Evolutionary conservation across 2,113 vertebrate species (phyloP).

Genomic region (Lathamus discolor): DNA sequence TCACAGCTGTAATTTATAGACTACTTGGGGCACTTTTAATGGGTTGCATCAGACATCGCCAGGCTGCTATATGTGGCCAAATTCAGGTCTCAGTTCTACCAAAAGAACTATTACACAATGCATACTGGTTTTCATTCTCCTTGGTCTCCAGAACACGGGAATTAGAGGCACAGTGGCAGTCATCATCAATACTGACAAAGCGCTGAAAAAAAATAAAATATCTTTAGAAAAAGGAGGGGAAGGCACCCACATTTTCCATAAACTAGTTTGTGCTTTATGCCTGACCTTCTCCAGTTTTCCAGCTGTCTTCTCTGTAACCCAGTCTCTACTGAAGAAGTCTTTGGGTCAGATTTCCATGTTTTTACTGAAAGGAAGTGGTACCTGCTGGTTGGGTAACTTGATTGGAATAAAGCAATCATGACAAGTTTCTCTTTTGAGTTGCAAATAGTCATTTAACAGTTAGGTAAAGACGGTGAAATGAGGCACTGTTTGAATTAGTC

Average conservation of each 20-base stretch:
- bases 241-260: not conserved
- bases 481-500: not conserved
- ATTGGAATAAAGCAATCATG: not conserved
- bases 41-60: constrained; percentile 20
- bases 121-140: not conserved
- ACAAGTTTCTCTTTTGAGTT: not conserved
- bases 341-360: not conserved
- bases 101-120: not conserved
- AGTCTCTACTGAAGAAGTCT: not conserved
- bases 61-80: not conserved
- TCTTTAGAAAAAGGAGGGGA: not conserved
- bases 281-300: not conserved
- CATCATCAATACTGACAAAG: not conserved
- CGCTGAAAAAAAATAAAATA: not conserved
- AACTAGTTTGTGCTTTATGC: not conserved
- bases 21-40: constrained; percentile 47
- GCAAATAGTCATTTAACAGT: not conserved
- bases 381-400: not conserved
- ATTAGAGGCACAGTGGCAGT: not conserved
- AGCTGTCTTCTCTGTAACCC: not conserved
- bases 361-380: not conserved
- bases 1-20: constrained; percentile 60
- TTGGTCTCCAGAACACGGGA: not conserved
- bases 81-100: not conserved
- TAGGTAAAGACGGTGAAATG: not conserved